phyloP scores from a whole-genome alignment of 2,888 invertebrate species.

The Noctua fimbriata region DNA sequence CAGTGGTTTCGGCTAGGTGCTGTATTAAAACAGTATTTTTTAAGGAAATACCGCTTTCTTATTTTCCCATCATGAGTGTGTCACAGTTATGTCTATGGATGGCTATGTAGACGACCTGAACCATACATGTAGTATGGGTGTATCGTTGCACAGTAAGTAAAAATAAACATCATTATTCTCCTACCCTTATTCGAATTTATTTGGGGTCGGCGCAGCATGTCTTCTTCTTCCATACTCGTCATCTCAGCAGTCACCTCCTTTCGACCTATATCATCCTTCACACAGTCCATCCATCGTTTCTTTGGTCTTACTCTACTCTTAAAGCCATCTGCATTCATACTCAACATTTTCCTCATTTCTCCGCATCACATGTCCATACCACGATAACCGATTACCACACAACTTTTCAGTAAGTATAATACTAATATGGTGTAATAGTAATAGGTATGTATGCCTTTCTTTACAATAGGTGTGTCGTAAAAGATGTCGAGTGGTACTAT shows the following conservation, averaged over 20 bases:
- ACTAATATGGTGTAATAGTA: neutral
- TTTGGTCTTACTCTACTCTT: too few species aligned
- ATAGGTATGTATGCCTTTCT: neutral
- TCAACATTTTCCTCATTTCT: too few species aligned
- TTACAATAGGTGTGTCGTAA: slow-evolving; percentile 5
- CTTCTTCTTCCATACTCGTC: too few species aligned
- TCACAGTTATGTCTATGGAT: neutral
- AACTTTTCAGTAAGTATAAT: neutral
- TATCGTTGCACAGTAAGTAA: neutral
- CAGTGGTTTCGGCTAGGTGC: neutral
- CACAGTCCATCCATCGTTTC: too few species aligned
- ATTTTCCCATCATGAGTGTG: neutral
- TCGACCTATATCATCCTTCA: too few species aligned
- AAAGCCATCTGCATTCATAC: too few species aligned
- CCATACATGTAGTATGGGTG: neutral
- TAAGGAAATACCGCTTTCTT: neutral
- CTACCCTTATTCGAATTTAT: too few species aligned
- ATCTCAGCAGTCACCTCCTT: too few species aligned
- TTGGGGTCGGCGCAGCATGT: too few species aligned
- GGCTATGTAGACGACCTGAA: neutral
- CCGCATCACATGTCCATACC: too few species aligned
- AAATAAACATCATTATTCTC: neutral
- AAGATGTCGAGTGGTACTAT: neutral
- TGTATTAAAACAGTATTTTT: neutral
- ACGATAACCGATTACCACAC: too few species aligned